phyloP scores from a whole-genome alignment of 2,113 vertebrate genomes.

The Xiphophorus hellerii region DNA sequence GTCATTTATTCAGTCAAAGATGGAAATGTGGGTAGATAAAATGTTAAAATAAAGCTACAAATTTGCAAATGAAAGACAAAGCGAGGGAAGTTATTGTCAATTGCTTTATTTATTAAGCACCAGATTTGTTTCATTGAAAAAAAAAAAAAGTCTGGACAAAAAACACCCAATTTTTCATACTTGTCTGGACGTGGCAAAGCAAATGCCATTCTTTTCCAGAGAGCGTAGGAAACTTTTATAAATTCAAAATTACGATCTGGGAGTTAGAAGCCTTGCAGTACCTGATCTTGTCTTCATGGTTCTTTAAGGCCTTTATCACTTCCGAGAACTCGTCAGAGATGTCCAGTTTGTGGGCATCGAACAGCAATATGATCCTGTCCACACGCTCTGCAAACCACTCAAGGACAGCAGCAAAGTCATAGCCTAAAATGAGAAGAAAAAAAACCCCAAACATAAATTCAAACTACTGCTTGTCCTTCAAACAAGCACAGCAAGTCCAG shows the following conservation, averaged over 20 bases:
- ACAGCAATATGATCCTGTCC: slow-evolving; percentile 95
- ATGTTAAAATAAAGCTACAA: neutral
- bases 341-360: slow-evolving; percentile 97
- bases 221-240: too few relatives aligned
- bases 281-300: slow-evolving; percentile 97
- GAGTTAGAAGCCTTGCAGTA: neutral
- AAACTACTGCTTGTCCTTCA: neutral
- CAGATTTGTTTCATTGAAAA: neutral
- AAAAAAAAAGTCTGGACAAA: neutral
- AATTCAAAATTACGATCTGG: too few relatives aligned
- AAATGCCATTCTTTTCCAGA: neutral
- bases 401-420: slow-evolving; percentile 94
- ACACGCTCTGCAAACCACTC: slow-evolving; percentile 98
- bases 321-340: slow-evolving; percentile 98
- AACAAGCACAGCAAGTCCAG: neutral
- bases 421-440: slow-evolving; percentile 78
- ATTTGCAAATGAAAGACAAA: neutral
- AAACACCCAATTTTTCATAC: neutral
- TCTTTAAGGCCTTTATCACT: slow-evolving; percentile 97
- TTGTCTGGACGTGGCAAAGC: neutral
- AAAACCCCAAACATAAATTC: neutral
- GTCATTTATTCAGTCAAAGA: too few relatives aligned
- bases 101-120: neutral
- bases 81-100: too few relatives aligned
- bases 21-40: too few relatives aligned